Evolutionary conservation across 2,113 vertebrate species (phyloP).

Genomic region (Rhineura floridana): DNA sequence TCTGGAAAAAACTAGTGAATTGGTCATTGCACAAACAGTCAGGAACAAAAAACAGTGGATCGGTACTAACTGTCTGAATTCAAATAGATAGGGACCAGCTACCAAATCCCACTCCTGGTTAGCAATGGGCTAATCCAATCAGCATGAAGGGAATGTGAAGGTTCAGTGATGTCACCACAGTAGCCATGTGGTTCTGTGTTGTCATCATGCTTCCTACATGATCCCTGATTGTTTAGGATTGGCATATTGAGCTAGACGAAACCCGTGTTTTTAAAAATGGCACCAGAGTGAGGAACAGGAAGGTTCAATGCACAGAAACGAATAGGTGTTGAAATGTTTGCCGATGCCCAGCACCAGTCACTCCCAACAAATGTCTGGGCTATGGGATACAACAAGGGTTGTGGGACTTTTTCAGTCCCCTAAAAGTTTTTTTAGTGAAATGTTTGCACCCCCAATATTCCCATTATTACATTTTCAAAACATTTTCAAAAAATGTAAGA

Average conservation of each 20-base stretch:
- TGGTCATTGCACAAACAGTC: too few species aligned
- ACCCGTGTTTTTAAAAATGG: neutral
- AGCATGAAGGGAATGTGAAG: too few species aligned
- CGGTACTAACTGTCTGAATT: too few species aligned
- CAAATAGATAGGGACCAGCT: too few species aligned
- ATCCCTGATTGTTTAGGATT: neutral
- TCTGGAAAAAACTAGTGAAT: too few species aligned
- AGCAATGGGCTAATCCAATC: too few species aligned
- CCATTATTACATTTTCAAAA: neutral
- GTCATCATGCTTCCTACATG: neutral
- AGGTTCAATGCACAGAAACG: neutral
- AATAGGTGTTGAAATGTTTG: neutral
- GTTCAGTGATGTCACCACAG: neutral
- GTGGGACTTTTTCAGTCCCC: neutral
- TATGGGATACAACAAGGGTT: too few species aligned
- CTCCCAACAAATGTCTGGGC: too few species aligned
- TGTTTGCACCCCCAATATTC: neutral
- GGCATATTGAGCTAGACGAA: neutral
- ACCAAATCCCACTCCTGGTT: too few species aligned
- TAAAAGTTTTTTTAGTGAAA: neutral
- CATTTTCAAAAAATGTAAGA: neutral
- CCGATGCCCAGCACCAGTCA: too few species aligned
- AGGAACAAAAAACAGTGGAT: too few species aligned
- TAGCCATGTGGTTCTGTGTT: too few species aligned
- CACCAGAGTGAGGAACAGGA: neutral